Conservation (phyloP, 2,797 vertebrate genomes). For the Coreius guichenoti region DNA sequence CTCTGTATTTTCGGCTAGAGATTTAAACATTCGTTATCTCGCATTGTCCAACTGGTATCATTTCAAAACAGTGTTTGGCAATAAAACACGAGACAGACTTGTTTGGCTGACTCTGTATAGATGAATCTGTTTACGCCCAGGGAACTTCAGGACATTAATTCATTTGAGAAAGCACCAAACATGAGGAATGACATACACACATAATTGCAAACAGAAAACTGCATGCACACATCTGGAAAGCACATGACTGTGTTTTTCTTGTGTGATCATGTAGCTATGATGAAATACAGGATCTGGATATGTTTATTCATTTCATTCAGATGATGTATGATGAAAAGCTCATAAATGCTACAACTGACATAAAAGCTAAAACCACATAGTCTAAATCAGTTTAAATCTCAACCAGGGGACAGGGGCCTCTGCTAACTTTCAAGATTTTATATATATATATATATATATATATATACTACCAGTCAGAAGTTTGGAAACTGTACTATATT, state of each 20-base stretch:
- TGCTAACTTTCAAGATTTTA: background rate
- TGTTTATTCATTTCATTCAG: background rate
- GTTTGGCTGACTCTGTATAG: slow-evolving; percentile 4
- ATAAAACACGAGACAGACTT: slow-evolving; percentile 21
- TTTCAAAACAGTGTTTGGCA: background rate
- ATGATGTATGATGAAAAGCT: background rate
- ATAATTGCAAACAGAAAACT: background rate
- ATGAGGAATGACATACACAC: slow-evolving; percentile 14
- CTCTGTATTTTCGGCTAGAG: background rate
- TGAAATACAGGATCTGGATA: background rate
- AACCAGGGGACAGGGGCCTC: background rate
- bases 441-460: no score
- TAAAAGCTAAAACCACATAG: background rate
- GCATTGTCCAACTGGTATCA: background rate
- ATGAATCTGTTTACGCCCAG: slow-evolving; percentile 37
- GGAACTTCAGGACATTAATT: slow-evolving; percentile 38
- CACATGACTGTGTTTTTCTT: slow-evolving; percentile 36
- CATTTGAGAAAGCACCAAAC: slow-evolving; percentile 16
- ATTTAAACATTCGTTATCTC: background rate
- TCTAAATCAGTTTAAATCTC: background rate
- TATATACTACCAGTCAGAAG: no score
- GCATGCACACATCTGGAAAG: background rate
- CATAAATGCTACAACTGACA: background rate
- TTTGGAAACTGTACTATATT: no score
- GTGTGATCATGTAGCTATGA: slow-evolving; percentile 16